Evolutionary conservation across 2,113 vertebrate genomes (phyloP), one percentile per base, ranked within the genome.

Genomic region (Centropus unirufus): DNA sequence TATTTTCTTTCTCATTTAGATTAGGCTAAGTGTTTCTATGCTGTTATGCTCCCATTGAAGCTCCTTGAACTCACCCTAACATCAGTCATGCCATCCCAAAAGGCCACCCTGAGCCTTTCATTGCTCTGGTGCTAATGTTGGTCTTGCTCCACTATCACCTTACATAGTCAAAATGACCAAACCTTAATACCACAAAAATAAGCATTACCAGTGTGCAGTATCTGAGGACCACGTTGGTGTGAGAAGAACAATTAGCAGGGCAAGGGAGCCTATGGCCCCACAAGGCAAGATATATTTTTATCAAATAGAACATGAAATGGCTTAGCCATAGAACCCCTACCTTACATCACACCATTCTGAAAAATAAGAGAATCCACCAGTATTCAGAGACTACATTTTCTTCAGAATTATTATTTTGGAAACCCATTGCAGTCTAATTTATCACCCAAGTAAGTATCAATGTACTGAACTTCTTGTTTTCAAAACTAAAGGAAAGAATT

Each of bases 1-100:
- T 5, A 6, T 36, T 78, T 75, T 0, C 12, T 76, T 69, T 13
- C 89, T 73, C 8, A 18, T 21, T 79, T 64, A 44, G 22, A 47
- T 51, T 73, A 88, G 26, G 17, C 3, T 47, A 44, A 59, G 11
- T 52, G n/a, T 80, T 83, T 86, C 49, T 13, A 0, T n/a, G n/a
- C 9, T 2, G 0, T 79, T 52, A 9, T 3, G 42, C 12, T 67
- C 55, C 6, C 0, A 1, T 62, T 62, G 21, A 11, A 5, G 15
- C 24, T 52, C 22, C 49, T 85, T 76, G n/a, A 68, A 29, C 9
- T 85, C 75, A 21, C 12, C 4, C 9, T 61, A 11, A 36, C 17
- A 26, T 66, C 64, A 70, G 18, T 39, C 58, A 12, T 14, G 8
- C 7, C 23, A 12, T 44, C 30, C 17, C 46, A 76, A 16, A 9